Evolutionary conservation across 2,113 vertebrate species (phyloP).

Genomic region (Oophaga pumilio): DNA sequence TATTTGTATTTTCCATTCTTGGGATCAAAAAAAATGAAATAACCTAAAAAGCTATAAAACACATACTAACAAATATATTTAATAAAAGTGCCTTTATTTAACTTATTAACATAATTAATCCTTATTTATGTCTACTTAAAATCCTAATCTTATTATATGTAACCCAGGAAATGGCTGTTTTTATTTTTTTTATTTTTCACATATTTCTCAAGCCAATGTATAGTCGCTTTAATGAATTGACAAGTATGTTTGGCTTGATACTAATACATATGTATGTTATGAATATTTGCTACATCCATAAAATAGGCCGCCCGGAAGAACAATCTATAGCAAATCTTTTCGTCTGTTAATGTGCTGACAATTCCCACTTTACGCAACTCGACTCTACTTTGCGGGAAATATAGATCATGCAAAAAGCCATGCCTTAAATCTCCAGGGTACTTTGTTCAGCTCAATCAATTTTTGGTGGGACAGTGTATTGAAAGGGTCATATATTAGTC

Average conservation of each 20-base stretch:
- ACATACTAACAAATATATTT: background rate
- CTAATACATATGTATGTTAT: constrained; percentile 3
- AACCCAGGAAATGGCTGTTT: background rate
- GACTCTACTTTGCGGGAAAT: constrained; percentile 8
- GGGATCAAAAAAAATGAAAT: constrained; percentile 25
- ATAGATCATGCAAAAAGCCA: constrained; percentile 26
- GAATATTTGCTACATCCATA: constrained; percentile 24
- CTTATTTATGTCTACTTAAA: background rate
- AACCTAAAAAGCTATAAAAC: constrained; percentile 7
- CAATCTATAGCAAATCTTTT: constrained; percentile 27
- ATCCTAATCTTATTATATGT: background rate
- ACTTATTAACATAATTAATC: constrained; percentile 5
- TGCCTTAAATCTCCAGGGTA: constrained; percentile 50
- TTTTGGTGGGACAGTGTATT: constrained; percentile 53
- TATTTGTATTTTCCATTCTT: constrained; percentile 41
- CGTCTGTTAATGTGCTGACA: constrained; percentile 17
- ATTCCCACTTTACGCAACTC: constrained; percentile 12
- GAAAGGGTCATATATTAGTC: constrained; percentile 54
- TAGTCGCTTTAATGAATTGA: background rate
- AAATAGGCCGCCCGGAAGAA: background rate
- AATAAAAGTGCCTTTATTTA: background rate
- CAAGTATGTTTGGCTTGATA: constrained; percentile 16
- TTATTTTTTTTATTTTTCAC: background rate
- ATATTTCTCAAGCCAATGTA: background rate
- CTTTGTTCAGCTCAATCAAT: constrained; percentile 56